Conservation (phyloP, 2,113 vertebrate genomes). For the Perca fluviatilis region DNA sequence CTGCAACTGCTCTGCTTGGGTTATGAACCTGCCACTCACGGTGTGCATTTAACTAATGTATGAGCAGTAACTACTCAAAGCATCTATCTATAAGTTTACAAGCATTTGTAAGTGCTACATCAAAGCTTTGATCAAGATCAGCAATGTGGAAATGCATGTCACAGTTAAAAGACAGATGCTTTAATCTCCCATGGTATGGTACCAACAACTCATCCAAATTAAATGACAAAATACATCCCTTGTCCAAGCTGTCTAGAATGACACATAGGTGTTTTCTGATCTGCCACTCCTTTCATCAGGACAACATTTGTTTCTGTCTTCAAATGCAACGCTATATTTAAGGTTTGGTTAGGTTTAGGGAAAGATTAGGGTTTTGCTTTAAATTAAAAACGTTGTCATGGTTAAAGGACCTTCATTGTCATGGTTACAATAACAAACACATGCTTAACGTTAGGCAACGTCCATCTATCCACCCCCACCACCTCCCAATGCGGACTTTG, state of each 20-base stretch:
- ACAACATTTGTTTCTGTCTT: neutral
- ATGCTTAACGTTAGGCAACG: neutral
- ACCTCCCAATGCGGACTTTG: too few relatives aligned
- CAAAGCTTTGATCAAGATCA: neutral
- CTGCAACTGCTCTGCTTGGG: neutral
- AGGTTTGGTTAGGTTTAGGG: neutral
- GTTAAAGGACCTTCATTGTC: neutral
- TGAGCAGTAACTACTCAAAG: neutral
- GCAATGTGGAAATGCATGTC: neutral
- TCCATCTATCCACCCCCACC: too few relatives aligned
- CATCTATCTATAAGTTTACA: conserved; percentile 1
- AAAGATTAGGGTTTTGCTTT: too few relatives aligned
- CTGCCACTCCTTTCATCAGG: neutral
- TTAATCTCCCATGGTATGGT: neutral
- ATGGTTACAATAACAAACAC: neutral
- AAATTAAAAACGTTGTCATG: too few relatives aligned
- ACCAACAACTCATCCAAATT: neutral
- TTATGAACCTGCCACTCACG: conserved; percentile 34
- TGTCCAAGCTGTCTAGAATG: neutral
- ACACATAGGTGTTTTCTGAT: neutral
- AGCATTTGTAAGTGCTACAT: neutral
- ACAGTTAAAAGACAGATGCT: neutral
- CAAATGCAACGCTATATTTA: neutral
- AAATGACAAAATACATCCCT: neutral
- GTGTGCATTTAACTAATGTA: conserved; percentile 29